Percentiles rank a stretch among this genome's conserved stretches.
Evolutionary conservation across 2,797 vertebrate species (phyloP).

Genomic region (Argentina silus): DNA sequence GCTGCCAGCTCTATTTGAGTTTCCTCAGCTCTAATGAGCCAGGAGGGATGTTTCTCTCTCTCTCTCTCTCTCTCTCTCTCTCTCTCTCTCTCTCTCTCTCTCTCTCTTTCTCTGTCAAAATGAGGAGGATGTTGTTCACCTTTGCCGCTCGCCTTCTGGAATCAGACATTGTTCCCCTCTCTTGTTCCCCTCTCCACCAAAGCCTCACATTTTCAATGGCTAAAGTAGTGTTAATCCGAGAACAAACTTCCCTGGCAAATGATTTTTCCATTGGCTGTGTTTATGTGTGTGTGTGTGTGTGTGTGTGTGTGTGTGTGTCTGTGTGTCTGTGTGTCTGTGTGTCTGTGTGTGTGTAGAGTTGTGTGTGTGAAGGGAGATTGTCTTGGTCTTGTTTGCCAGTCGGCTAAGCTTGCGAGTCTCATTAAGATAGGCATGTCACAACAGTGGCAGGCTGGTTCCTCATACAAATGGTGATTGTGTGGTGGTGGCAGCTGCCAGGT

Average conservation of each 20-base stretch:
- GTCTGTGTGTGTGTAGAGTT: neutral
- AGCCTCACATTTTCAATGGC: constrained; percentile 41
- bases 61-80: neutral
- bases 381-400: constrained; percentile 38
- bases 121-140: constrained; percentile 43
- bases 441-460: constrained; percentile 21
- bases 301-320: neutral
- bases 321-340: neutral
- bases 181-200: constrained; percentile 24
- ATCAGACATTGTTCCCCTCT: constrained; percentile 42
- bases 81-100: neutral
- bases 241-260: constrained; percentile 48
- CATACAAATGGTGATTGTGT: constrained; percentile 45
- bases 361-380: constrained; percentile 9
- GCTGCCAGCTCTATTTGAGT: constrained; percentile 48
- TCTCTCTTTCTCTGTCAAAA: constrained; percentile 13
- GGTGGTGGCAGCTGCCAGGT: constrained; percentile 36
- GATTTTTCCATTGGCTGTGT: constrained; percentile 30
- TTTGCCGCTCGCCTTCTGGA: constrained; percentile 41
- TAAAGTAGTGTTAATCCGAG: constrained; percentile 41
- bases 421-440: constrained; percentile 46
- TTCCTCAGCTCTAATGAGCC: constrained; percentile 48
- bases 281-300: neutral
- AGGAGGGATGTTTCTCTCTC: constrained; percentile 8
- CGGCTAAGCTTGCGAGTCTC: constrained; percentile 31